Base-by-base conservation (phyloP, 2,888 invertebrate genomes). In the Scelioninae gen. 2 region DNA sequence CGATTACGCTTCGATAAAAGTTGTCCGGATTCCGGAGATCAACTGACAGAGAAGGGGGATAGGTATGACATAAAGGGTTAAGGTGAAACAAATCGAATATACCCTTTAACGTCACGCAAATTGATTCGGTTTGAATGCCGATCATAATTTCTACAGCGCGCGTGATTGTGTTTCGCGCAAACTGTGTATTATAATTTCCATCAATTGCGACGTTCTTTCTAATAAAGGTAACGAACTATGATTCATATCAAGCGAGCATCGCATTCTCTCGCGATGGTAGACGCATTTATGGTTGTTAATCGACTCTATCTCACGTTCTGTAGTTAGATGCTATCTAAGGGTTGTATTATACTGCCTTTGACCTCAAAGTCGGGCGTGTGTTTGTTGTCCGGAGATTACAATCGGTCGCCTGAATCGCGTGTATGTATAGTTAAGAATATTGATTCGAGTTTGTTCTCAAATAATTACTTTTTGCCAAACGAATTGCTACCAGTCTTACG, bases 301-400 rank as follows among this genome's bases (percentile, higher is more conserved):
- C 73, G 68, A 69, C 68, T 73, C 45, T 58, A 64, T 57, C 73
- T 71, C 65, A 65, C 71, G 68, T 73, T 73, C 55, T 45, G 63
- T 53, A 48, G 63, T 69, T 53, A 68, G 73, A 73, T 64, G 58
- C 68, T 64, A 73, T 73, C 69, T 55, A 69, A 50, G 69, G 50
- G 35, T 65, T 61, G 68, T 60, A 74, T 74, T 74, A 74, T 65
- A 31, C 63, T 57, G 63, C 61, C 60, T 69, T 74, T 69, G 73
- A 74, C 57, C 69, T 69, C 73, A 69, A 64, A 69, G 74, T 48
- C 58, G 46, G 57, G 52, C 61, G 68, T 57, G 61, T 57, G 69
- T 73, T 64, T 69, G 69, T 46, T 64, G 58, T 35, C 41, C 53
- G 41, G 63, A 63, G 73, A 73, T 73, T 64, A 57, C 43, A 45